Evolutionary conservation across 2,797 vertebrate species (phyloP).

Genomic region (Falco cherrug): DNA sequence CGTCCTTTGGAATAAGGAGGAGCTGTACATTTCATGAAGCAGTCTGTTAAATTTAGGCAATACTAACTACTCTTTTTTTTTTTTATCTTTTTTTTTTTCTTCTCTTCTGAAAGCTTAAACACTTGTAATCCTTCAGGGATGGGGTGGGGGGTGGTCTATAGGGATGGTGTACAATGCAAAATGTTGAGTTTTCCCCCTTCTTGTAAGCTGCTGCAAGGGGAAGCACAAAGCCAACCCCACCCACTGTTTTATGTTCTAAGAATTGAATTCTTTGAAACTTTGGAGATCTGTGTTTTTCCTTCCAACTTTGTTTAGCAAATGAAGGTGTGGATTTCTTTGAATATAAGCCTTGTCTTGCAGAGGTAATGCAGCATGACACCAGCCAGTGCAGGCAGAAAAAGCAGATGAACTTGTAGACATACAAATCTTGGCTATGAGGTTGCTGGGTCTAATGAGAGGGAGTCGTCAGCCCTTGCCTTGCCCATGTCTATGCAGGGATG

Average conservation of each 20-base stretch:
- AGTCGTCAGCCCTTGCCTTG: neutral
- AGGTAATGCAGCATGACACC: neutral
- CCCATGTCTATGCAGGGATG: neutral
- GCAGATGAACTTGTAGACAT: neutral
- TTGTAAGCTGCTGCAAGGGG: neutral
- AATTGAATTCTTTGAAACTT: neutral
- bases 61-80: neutral
- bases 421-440: neutral
- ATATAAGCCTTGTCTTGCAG: neutral
- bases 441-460: neutral
- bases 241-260: neutral
- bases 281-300: neutral
- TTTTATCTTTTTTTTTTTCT: too few relatives aligned
- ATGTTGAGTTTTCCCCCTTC: neutral
- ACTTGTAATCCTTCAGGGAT: neutral
- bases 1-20: conserved; percentile 11
- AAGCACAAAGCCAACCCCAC: neutral
- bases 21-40: neutral
- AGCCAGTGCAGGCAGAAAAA: neutral
- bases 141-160: accelerated
- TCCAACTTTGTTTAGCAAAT: neutral
- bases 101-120: neutral
- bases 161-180: neutral
- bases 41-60: neutral
- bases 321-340: neutral